These are phyloP conservation scores for Liasis olivaceus DNA, from an alignment of 2,797 vertebrate species.

Conservation along the genomic window DNA sequence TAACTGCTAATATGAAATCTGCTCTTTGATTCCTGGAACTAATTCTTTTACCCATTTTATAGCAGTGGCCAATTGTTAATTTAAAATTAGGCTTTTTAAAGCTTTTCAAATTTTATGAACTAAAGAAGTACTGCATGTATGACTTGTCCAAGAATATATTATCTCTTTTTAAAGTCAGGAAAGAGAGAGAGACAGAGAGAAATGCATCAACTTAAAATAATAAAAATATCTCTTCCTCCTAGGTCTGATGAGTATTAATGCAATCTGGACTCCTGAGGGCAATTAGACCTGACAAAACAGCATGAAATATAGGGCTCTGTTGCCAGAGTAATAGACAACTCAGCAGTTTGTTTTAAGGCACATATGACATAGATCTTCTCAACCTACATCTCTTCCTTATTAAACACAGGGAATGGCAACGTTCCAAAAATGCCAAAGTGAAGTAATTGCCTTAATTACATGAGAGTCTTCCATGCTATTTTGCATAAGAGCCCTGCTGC, in stretches of 20 bases:
- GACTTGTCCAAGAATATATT: neutral
- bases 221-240: neutral
- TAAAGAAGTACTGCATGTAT: neutral
- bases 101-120: neutral
- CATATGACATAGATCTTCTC: neutral
- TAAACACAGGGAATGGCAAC: conserved; percentile 4
- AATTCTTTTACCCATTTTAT: neutral
- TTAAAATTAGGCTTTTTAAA: neutral
- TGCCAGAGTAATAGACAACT: neutral
- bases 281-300: conserved; percentile 4
- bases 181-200: neutral
- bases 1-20: neutral
- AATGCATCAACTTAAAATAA: conserved; percentile 8
- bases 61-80: neutral
- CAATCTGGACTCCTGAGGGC: neutral
- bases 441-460: conserved; percentile 8
- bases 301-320: neutral
- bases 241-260: conserved; percentile 16
- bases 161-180: neutral
- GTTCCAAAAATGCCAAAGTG: neutral
- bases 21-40: neutral
- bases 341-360: neutral
- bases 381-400: neutral
- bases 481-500: neutral
- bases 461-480: conserved; percentile 8